Base-by-base conservation (phyloP, 2,797 vertebrate species). In the Benthosema pterotum region DNA sequence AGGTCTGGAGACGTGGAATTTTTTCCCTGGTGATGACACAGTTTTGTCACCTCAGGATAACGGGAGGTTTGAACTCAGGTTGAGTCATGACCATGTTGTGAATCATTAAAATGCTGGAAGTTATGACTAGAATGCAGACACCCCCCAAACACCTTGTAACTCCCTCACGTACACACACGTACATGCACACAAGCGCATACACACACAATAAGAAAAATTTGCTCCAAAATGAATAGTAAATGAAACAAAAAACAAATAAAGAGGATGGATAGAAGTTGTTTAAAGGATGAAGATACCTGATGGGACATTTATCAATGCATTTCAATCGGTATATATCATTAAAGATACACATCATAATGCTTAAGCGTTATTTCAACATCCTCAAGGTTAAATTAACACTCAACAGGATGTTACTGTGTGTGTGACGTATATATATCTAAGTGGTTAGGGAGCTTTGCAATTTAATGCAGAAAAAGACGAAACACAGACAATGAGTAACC, bases 71-170 rank as follows among this genome's bases (percentile, higher is more conserved):
- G 80, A 82, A 80, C 80, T 38, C 49, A 71, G 48, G 47, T 70
- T 86, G 71, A 49, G 74, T 54, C 88, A 91, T 16, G 2, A 19
- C 13, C 16, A n/a, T 1, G 82, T 91, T 1, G 82, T 91, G 74
- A 92, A 90, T 91, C 74, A 93, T 92, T 92, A 74, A 28, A 38
- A 60, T 38, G 38, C 52, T 59, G 53, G 25, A 52, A 48, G 54
- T 61, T 2, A 38, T 19, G 69, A 52, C 6, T 52, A 19, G 14
- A 45, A 51, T 17, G 16, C 11, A 15, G 32, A 11, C 14, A 9
- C 25, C 46, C 60, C 46, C 22, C 50, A 22, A 50, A 25, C 64
- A 22, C 43, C 43, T n/a, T 13, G 12, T 52, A 62, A 5, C 48
- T 0, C 67, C 49, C 7, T 50, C 48, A 17, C 56, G 42, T 13